A percentile compares a stretch with the other conserved stretches of the same genome.
phyloP scores from a whole-genome alignment of 2,888 invertebrate species.

The Dascillus cervinus region DNA sequence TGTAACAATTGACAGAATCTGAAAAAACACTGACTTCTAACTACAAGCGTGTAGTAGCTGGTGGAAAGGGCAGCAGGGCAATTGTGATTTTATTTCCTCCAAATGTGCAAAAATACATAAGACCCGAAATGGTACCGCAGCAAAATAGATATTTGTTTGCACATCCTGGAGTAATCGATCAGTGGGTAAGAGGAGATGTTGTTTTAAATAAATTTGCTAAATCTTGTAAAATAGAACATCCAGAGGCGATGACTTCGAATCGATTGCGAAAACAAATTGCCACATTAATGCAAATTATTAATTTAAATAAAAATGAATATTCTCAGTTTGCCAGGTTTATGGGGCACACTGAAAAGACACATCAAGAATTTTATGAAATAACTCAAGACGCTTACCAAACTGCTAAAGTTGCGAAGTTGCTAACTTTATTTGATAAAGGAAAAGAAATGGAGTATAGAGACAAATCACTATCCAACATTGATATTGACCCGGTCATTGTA shows the following conservation, averaged over 20 bases:
- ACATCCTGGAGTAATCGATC: constrained; percentile 6
- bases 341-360: constrained; percentile 4
- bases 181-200: constrained; percentile 9
- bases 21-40: constrained; percentile 7
- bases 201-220: constrained; percentile 7
- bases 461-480: constrained; percentile 4
- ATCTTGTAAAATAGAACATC: constrained; percentile 6
- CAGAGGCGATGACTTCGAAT: constrained; percentile 8
- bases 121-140: constrained; percentile 8
- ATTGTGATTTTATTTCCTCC: constrained; percentile 11
- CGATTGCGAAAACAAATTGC: constrained; percentile 10
- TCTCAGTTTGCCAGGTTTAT: constrained; percentile 6
- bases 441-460: constrained; percentile 4
- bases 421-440: constrained; percentile 8
- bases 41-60: constrained; percentile 11
- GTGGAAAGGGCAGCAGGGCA: constrained; percentile 12
- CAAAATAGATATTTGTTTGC: constrained; percentile 13
- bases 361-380: constrained; percentile 8
- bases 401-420: constrained; percentile 6
- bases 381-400: constrained; percentile 11
- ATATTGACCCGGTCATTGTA: not conserved
- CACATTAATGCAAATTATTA: constrained; percentile 8
- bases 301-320: constrained; percentile 4
- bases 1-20: constrained; percentile 7
- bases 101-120: constrained; percentile 9